phyloP scores from a whole-genome alignment of 2,113 vertebrate species.

The Felis chaus region DNA sequence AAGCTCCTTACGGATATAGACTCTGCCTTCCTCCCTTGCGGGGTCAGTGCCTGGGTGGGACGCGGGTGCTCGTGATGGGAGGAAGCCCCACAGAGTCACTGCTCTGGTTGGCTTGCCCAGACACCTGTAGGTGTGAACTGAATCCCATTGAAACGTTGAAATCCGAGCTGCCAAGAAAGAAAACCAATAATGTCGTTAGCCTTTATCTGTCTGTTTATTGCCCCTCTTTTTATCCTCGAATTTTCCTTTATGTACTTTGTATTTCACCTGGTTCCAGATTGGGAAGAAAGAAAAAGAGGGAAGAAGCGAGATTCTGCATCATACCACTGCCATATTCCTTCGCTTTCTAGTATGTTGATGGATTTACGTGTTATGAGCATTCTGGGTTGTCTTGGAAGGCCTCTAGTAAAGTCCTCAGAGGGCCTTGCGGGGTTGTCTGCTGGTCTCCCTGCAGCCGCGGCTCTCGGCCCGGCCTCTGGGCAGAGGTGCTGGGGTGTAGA shows the following conservation, averaged over 20 bases:
- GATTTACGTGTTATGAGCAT: background rate
- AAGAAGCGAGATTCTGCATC: background rate
- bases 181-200: background rate
- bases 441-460: accelerated
- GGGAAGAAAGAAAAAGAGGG: constrained; percentile 57
- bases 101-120: background rate
- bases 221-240: background rate
- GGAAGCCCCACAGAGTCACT: background rate
- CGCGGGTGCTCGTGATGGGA: background rate
- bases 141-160: background rate
- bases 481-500: accelerated
- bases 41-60: background rate
- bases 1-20: background rate
- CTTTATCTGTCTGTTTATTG: background rate
- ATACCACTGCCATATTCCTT: background rate
- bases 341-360: constrained; percentile 42
- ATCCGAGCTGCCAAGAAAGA: background rate
- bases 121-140: background rate
- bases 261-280: constrained; percentile 54
- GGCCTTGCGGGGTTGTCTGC: background rate
- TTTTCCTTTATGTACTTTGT: constrained; percentile 41
- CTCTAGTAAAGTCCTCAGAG: background rate
- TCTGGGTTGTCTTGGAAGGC: background rate
- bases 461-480: background rate
- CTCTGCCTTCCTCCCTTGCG: background rate